Evolutionary conservation across 2,888 invertebrate species (phyloP), one percentile per base, ranked within the genome.

Genomic region (Plebejus melissa): DNA sequence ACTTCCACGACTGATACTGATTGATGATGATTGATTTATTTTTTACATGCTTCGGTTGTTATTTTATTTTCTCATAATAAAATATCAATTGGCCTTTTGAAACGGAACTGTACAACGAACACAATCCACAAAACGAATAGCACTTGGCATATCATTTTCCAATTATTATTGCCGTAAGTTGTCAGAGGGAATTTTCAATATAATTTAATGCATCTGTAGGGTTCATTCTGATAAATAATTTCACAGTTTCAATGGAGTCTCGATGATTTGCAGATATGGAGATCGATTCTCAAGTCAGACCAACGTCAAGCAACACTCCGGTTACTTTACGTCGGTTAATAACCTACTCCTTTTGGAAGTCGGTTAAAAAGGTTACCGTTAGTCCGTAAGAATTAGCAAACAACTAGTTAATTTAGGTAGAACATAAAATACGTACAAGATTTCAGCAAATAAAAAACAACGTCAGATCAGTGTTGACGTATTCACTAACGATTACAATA

Each of bases 401-500:
- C 41, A 41, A 2, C 4, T 41, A 41, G 46, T 46, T 46, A 46
- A 57, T 57, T 57, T 57, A 57, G 16, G n/a, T 16, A 57, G n/a
- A 28, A 28, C 58, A 58, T 58, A 58, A 57, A n/a, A 16, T 57
- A 57, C 16, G 16, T 57, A 58, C 22, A 58, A 22, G n/a, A 65
- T 65, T 65, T 65, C 60, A 9, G 60, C 32, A 7, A 65, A 65
- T 65, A 65, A 65, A 60, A 28, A 32, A 65, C 60, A 32, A 28
- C 60, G 60, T 65, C 60, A 65, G 28, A 65, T 65, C 32, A 65
- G 60, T 65, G 60, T 65, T 65, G 65, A 65, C 65, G 65, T 65
- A 13, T 36, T 13, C 28, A 32, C 60, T 65, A 65, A 65, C 65
- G 65, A 65, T 65, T 65, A 65, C 60, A 65, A 65, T 13, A 32